A percentile compares a stretch with the other conserved stretches of the same genome.
phyloP scores from a whole-genome alignment of 2,888 invertebrate species.

The Cylindroiulus punctatus region DNA sequence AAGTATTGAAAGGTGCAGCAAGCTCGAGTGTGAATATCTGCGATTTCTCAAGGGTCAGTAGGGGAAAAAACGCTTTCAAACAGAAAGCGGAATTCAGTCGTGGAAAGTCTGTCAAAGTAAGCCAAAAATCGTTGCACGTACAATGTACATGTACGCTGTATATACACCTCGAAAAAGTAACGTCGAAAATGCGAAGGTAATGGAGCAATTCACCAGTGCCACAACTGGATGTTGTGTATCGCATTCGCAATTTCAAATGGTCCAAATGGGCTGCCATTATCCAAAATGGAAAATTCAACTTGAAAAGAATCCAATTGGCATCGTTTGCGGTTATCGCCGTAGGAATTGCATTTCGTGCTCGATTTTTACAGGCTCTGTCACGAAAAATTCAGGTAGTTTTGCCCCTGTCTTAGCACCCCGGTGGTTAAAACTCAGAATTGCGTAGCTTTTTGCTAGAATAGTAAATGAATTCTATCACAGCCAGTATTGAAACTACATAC shows the following conservation, averaged over 20 bases:
- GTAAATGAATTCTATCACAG: too few species aligned
- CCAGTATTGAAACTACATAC: too few species aligned
- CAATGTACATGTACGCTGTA: too few species aligned
- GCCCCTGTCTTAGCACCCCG: too few species aligned
- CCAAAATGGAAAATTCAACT: constrained; percentile 26
- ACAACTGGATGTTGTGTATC: constrained; percentile 6
- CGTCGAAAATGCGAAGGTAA: constrained; percentile 25
- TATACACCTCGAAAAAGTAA: neutral
- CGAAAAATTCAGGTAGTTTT: constrained; percentile 34
- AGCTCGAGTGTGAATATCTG: constrained; percentile 40
- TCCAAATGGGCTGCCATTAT: constrained; percentile 38
- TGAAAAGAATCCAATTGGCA: neutral
- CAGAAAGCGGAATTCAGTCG: neutral
- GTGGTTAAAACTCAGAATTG: too few species aligned
- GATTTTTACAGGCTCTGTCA: neutral
- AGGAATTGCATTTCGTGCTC: neutral
- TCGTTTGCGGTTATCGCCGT: neutral
- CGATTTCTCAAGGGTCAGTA: constrained; percentile 28
- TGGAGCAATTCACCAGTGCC: constrained; percentile 37
- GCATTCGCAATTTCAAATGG: constrained; percentile 25
- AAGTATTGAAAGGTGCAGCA: constrained; percentile 45
- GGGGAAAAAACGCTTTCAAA: neutral
- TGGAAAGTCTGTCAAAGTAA: constrained; percentile 3
- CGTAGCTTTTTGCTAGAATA: too few species aligned
- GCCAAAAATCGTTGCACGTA: constrained; percentile 29